Percentiles rank a stretch among this genome's conserved stretches.
phyloP scores from a whole-genome alignment of 2,113 vertebrate species.

The Pelmatolapia mariae region DNA sequence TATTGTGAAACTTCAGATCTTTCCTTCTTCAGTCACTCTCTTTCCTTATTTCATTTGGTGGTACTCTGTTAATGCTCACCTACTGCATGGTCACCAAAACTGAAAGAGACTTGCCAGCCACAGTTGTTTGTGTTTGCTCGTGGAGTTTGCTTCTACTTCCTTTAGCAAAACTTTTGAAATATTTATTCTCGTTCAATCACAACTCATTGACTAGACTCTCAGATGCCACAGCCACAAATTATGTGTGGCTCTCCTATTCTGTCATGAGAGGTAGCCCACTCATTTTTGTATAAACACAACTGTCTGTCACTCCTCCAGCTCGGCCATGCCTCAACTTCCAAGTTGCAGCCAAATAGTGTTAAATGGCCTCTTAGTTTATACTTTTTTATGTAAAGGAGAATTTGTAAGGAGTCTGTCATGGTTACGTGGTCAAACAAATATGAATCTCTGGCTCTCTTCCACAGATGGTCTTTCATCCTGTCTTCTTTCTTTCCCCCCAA shows the following conservation, averaged over 20 bases:
- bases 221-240: background rate
- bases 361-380: background rate
- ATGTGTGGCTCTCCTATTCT: background rate
- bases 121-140: background rate
- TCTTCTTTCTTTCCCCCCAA: fast-evolving
- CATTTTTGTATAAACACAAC: background rate
- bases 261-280: background rate
- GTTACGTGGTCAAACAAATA: background rate
- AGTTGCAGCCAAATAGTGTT: background rate
- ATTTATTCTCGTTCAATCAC: background rate
- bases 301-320: background rate
- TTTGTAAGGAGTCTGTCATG: background rate
- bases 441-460: background rate
- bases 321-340: background rate
- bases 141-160: background rate
- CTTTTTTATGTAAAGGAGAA: background rate
- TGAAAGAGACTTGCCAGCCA: background rate
- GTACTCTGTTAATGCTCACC: background rate
- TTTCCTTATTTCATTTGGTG: background rate
- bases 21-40: background rate
- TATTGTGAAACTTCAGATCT: background rate
- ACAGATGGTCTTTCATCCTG: background rate
- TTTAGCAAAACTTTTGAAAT: background rate
- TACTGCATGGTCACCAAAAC: background rate
- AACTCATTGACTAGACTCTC: background rate